A percentile compares a stretch with the other conserved stretches of the same genome.
Evolutionary conservation across 2,888 invertebrate species (phyloP).

Genomic region (Venusia cambrica): DNA sequence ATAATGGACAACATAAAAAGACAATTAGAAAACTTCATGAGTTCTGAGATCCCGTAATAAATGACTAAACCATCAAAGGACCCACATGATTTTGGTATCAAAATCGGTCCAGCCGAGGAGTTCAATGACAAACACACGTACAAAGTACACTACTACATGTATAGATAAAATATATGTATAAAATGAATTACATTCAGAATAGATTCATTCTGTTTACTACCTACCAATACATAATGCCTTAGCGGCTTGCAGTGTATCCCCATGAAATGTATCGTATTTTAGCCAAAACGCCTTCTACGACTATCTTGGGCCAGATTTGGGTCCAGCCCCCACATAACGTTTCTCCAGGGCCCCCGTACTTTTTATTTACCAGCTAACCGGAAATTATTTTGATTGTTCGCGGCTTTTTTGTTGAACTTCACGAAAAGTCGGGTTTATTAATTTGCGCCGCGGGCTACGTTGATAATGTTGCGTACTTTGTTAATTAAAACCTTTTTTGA

Average conservation of each 20-base stretch:
- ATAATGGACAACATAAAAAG: too few species aligned
- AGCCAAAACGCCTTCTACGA: constrained; percentile 57
- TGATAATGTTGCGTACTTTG: constrained; percentile 30
- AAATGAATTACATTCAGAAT: too few species aligned
- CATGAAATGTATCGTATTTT: constrained; percentile 48
- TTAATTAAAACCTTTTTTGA: constrained; percentile 33
- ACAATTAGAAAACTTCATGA: too few species aligned
- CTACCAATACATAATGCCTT: too few species aligned
- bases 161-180: too few species aligned
- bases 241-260: constrained; percentile 40
- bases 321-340: constrained; percentile 41
- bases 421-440: constrained; percentile 29
- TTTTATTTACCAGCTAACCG: constrained; percentile 30
- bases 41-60: too few species aligned
- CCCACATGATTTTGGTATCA: too few species aligned
- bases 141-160: too few species aligned
- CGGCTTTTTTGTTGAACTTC: constrained; percentile 31
- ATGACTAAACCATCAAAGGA: too few species aligned
- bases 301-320: constrained; percentile 50
- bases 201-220: constrained; percentile 25
- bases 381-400: constrained; percentile 35
- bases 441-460: constrained; percentile 30
- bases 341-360: constrained; percentile 37
- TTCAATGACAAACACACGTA: too few species aligned
- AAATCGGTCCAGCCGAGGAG: too few species aligned